A percentile compares a stretch with the other conserved stretches of the same genome.
Evolutionary conservation across 1,140 invertebrate species (phyloP).

Genomic region (Tribolium madens): DNA sequence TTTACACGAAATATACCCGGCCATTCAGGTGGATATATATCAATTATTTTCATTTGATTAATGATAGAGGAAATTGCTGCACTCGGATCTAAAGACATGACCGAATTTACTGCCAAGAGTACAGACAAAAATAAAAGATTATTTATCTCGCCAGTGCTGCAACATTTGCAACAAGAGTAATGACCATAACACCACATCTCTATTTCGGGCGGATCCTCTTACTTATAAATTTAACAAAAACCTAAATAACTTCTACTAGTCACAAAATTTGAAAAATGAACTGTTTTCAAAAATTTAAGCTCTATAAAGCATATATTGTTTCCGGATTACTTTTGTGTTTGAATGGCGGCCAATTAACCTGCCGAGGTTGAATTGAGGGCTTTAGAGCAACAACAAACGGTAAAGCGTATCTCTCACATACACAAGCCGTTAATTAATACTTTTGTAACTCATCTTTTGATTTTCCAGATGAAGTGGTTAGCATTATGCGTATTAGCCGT

Average conservation of each 20-base stretch:
- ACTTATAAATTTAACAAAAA: not conserved
- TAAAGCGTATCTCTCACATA: not conserved
- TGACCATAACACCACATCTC: not conserved
- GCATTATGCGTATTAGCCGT: slow-evolving; percentile 66
- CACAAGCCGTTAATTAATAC: slow-evolving; percentile 13
- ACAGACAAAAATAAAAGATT: not conserved
- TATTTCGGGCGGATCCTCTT: not conserved
- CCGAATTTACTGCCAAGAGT: slow-evolving; percentile 1
- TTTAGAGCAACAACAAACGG: not conserved
- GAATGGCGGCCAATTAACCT: not conserved
- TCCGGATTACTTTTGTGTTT: not conserved
- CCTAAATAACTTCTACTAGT: too few relatives aligned
- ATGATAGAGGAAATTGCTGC: slow-evolving; percentile 23
- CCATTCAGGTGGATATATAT: slow-evolving; percentile 27
- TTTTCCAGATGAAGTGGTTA: slow-evolving; percentile 66
- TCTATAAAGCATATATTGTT: not conserved
- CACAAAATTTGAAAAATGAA: too few relatives aligned
- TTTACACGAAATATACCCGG: slow-evolving; percentile 15
- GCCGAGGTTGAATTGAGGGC: not conserved
- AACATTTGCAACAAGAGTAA: slow-evolving; percentile 8
- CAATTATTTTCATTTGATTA: slow-evolving; percentile 28
- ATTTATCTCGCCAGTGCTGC: not conserved
- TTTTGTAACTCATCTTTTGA: slow-evolving; percentile 17
- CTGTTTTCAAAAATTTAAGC: not conserved
- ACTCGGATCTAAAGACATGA: not conserved